phyloP scores from a whole-genome alignment of 2,888 invertebrate genomes.

The Scaptomyza caliginosa region DNA sequence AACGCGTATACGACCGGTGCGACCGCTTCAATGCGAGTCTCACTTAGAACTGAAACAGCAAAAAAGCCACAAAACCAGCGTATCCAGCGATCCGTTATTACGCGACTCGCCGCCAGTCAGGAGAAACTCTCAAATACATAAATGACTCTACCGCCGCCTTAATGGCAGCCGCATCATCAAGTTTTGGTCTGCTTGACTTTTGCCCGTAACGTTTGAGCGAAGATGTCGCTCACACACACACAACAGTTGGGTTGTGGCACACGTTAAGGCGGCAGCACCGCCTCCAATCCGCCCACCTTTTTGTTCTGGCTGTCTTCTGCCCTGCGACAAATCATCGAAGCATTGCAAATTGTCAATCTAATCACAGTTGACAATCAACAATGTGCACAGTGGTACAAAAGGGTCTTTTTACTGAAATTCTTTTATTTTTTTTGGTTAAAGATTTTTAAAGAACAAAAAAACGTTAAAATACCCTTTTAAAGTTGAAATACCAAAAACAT shows the following conservation, averaged over 20 bases:
- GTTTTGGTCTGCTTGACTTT: slow-evolving; percentile 68
- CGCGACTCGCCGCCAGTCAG: slow-evolving; percentile 3
- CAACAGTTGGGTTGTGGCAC: neutral
- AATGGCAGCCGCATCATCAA: neutral
- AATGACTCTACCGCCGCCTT: neutral
- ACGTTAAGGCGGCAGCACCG: neutral
- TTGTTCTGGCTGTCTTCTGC: slow-evolving; percentile 49
- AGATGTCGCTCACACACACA: slow-evolving; percentile 48
- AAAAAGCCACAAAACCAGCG: slow-evolving; percentile 15
- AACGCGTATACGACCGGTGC: slow-evolving; percentile 35
- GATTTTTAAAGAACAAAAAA: no score
- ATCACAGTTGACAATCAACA: slow-evolving; percentile 53
- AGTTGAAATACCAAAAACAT: no score
- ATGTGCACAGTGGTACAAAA: slow-evolving; percentile 33
- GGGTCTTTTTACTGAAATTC: no score
- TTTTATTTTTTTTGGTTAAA: no score
- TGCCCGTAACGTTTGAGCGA: slow-evolving; percentile 76
- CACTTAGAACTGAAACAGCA: slow-evolving; percentile 65
- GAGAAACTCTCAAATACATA: slow-evolving; percentile 54
- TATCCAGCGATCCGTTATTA: slow-evolving; percentile 8
- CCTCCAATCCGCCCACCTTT: neutral
- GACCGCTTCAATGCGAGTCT: slow-evolving; percentile 67
- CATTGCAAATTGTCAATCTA: slow-evolving; percentile 79
- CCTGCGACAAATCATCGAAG: slow-evolving; percentile 76
- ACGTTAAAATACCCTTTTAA: no score